These are phyloP conservation scores for Melieria picta DNA, from an alignment of 2,888 invertebrate genomes.

Conservation along the genomic window DNA sequence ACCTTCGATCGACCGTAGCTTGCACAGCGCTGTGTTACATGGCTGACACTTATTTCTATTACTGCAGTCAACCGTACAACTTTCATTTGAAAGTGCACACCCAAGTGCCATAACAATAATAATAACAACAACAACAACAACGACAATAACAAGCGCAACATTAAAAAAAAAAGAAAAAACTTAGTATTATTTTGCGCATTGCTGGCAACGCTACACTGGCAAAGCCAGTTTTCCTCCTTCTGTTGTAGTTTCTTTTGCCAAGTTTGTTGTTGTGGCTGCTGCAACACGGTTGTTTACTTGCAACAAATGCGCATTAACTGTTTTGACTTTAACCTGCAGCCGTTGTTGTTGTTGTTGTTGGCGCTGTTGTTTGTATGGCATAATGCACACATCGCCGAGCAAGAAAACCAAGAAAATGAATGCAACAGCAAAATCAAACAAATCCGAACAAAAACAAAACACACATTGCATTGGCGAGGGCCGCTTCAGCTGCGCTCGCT, in stretches of 20 bases:
- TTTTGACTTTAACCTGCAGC: background rate
- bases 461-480: slow-evolving; percentile 10
- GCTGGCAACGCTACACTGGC: background rate
- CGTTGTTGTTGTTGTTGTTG: slow-evolving; percentile 16
- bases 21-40: no score
- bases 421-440: slow-evolving; percentile 11
- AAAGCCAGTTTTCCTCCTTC: background rate
- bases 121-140: slow-evolving; percentile 11
- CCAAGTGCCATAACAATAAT: background rate
- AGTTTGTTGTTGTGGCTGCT: background rate
- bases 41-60: no score
- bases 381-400: no score
- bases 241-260: background rate
- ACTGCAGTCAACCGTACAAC: background rate
- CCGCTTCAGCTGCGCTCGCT: background rate
- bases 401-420: background rate
- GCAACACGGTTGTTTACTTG: background rate
- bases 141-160: no score
- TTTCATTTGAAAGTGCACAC: slow-evolving; percentile 19
- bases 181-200: background rate
- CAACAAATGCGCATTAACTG: slow-evolving; percentile 4
- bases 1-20: no score
- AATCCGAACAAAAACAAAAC: background rate
- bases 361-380: slow-evolving; percentile 1
- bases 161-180: background rate